Conservation (phyloP, 2,888 invertebrate genomes). For the Parnassius smintheus region DNA sequence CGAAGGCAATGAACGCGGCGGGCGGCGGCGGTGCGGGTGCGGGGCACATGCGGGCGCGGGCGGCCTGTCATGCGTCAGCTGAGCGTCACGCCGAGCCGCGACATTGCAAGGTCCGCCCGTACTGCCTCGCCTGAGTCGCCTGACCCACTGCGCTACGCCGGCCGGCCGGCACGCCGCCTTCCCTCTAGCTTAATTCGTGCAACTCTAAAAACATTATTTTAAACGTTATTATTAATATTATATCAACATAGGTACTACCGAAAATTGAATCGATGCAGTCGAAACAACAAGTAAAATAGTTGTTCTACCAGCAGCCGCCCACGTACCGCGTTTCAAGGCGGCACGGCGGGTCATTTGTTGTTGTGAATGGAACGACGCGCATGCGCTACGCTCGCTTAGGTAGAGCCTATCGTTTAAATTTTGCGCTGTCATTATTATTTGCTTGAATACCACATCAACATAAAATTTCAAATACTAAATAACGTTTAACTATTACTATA, state of each 20-base stretch:
- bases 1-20: constrained; percentile 82
- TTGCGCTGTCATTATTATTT: constrained; percentile 34
- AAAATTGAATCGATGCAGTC: constrained; percentile 1
- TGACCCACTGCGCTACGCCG: constrained; percentile 64
- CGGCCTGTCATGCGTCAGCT: constrained; percentile 73
- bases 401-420: constrained; percentile 42
- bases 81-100: constrained; percentile 82
- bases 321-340: constrained; percentile 32
- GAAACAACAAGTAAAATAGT: background rate
- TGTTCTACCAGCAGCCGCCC: constrained; percentile 26
- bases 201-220: constrained; percentile 1
- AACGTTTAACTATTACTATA: no score
- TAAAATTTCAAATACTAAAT: no score
- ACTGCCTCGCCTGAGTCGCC: constrained; percentile 66
- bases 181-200: constrained; percentile 10
- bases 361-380: constrained; percentile 56
- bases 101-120: constrained; percentile 82
- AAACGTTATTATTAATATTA: background rate
- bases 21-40: constrained; percentile 61
- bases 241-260: background rate
- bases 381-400: constrained; percentile 44
- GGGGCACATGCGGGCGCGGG: constrained; percentile 67
- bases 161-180: constrained; percentile 40
- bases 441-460: background rate
- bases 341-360: constrained; percentile 46